phyloP scores from a whole-genome alignment of 2,113 vertebrate genomes.

The Zapornia atra region DNA sequence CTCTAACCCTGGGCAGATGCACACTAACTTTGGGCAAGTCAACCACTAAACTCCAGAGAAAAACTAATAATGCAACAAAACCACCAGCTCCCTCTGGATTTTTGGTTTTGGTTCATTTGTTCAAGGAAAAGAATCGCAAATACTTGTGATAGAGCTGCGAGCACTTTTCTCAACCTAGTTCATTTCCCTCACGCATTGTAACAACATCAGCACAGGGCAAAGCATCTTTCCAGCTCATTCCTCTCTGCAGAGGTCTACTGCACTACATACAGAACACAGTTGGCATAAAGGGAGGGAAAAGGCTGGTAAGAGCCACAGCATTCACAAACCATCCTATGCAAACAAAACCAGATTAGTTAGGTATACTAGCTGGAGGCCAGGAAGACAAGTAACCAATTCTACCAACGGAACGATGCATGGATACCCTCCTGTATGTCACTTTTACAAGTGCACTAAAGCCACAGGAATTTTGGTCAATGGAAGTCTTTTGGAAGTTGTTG shows the following conservation, averaged over 20 bases:
- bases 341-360: background rate
- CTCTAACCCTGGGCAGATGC: background rate
- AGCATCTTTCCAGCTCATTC: background rate
- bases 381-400: background rate
- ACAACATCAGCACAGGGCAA: background rate
- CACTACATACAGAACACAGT: background rate
- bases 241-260: background rate
- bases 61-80: background rate
- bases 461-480: background rate
- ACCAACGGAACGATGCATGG: background rate
- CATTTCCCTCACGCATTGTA: background rate
- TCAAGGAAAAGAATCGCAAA: background rate
- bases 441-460: background rate
- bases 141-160: background rate
- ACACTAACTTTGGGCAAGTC: background rate
- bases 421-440: background rate
- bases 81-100: background rate
- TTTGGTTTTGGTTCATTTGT: background rate
- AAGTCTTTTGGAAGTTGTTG: background rate
- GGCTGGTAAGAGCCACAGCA: background rate
- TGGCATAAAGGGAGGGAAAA: background rate
- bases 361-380: background rate
- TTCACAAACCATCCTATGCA: background rate
- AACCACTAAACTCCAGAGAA: background rate
- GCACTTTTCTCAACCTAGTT: background rate